phyloP scores from a whole-genome alignment of 1,140 invertebrate genomes.

The Zelostemma sp. region DNA sequence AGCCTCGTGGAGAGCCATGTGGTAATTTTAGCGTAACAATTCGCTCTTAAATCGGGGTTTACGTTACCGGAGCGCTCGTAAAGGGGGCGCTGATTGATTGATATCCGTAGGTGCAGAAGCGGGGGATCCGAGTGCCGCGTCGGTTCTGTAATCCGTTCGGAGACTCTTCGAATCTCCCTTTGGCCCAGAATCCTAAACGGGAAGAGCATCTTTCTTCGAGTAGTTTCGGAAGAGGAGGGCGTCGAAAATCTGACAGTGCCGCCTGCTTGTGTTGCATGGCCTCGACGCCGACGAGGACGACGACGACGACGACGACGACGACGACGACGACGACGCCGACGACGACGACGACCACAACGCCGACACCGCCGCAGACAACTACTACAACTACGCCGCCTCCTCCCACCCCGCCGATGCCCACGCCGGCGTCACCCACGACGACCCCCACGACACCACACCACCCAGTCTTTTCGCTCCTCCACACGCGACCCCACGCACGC shows the following conservation, averaged over 20 bases:
- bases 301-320: no score
- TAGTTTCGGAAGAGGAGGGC: not conserved
- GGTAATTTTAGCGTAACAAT: slow-evolving; percentile 55
- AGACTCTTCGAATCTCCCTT: slow-evolving; percentile 16
- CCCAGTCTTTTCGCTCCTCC: no score
- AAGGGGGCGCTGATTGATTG: slow-evolving; percentile 53
- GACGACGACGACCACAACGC: no score
- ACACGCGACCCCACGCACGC: no score
- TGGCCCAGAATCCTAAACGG: slow-evolving; percentile 2
- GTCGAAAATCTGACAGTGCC: not conserved
- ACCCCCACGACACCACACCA: no score
- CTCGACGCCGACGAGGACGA: not conserved
- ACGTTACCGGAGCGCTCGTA: slow-evolving; percentile 32
- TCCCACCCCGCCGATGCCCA: no score
- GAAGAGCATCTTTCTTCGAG: not conserved
- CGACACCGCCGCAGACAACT: no score
- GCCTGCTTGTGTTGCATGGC: not conserved
- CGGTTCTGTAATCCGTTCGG: slow-evolving; percentile 30
- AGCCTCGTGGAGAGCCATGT: slow-evolving; percentile 41
- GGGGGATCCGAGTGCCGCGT: not conserved
- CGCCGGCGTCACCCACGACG: no score
- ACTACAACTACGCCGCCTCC: no score
- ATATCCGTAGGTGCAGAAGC: slow-evolving; percentile 40
- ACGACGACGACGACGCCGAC: no score
- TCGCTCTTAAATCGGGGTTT: slow-evolving; percentile 38